A percentile compares a stretch with the other conserved stretches of the same genome.
Evolutionary conservation across 2,888 invertebrate species (phyloP).

Genomic region (Brassicogethes aeneus): DNA sequence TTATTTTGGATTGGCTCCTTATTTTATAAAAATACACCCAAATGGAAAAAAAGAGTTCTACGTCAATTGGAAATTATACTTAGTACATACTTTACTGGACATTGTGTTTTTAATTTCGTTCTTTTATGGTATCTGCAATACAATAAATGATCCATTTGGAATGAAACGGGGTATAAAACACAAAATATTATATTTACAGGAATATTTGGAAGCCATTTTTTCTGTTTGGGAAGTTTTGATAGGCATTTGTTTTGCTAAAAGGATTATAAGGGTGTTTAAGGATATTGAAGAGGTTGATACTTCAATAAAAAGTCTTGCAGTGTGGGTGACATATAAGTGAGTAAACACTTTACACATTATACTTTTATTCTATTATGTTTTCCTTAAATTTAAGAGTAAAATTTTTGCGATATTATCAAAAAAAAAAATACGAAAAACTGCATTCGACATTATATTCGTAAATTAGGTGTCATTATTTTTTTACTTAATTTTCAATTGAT

Average conservation of each 20-base stretch:
- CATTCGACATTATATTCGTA: too few species aligned
- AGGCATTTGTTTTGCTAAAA: slow-evolving; percentile 18
- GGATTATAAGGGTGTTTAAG: slow-evolving; percentile 19
- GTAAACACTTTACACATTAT: too few species aligned
- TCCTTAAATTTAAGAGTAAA: too few species aligned
- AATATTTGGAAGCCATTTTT: slow-evolving; percentile 15
- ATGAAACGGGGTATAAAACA: slow-evolving; percentile 9
- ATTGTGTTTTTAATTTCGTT: slow-evolving; percentile 11
- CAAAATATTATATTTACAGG: slow-evolving; percentile 16
- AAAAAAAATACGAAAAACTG: too few species aligned
- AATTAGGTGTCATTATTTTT: too few species aligned
- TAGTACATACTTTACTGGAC: slow-evolving; percentile 8
- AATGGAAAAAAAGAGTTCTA: slow-evolving; percentile 9
- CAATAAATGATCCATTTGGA: background rate
- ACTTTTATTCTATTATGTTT: too few species aligned
- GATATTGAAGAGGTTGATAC: slow-evolving; percentile 21
- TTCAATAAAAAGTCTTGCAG: slow-evolving; percentile 17
- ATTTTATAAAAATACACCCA: slow-evolving; percentile 5
- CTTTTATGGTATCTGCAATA: slow-evolving; percentile 10
- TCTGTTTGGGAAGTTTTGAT: slow-evolving; percentile 16
- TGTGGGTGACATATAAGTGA: slow-evolving; percentile 24
- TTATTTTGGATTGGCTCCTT: slow-evolving; percentile 14
- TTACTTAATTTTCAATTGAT: too few species aligned
- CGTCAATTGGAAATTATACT: slow-evolving; percentile 5
- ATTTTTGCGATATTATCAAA: too few species aligned